phyloP scores from a whole-genome alignment of 2,113 vertebrate genomes.

The Trochalopteron elliotii region DNA sequence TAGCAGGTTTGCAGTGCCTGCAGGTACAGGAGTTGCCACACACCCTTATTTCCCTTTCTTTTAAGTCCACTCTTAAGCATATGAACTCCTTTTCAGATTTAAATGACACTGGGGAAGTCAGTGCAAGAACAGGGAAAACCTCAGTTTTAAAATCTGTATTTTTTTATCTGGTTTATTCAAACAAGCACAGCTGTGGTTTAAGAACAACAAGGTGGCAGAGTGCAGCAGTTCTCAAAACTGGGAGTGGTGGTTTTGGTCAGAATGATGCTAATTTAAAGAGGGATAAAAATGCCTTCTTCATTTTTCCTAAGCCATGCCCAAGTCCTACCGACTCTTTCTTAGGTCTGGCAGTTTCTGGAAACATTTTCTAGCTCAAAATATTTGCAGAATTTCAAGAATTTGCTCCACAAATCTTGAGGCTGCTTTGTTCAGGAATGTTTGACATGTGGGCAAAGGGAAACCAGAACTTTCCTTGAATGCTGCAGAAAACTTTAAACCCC shows the following conservation, averaged over 20 bases:
- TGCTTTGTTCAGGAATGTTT: conserved; percentile 42
- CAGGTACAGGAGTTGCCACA: neutral
- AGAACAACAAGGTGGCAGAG: neutral
- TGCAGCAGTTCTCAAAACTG: neutral
- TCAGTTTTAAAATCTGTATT: neutral
- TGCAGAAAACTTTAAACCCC: conserved; percentile 24
- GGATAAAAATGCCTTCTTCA: neutral
- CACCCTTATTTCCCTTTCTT: neutral
- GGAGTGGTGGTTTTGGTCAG: neutral
- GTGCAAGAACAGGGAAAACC: neutral
- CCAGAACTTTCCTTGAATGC: conserved; percentile 24
- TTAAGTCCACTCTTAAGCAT: neutral
- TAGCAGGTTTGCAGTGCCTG: neutral
- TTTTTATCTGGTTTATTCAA: neutral
- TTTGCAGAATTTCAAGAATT: conserved; percentile 50
- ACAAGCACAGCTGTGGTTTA: neutral
- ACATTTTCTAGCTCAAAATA: conserved; percentile 20
- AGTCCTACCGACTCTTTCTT: conserved; percentile 1
- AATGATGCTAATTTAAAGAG: neutral
- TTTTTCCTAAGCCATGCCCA: neutral
- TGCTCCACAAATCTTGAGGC: conserved; percentile 36
- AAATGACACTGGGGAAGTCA: neutral
- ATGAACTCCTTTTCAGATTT: neutral
- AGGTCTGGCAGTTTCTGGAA: conserved; percentile 24
- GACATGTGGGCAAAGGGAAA: conserved; percentile 49